Base-by-base conservation (phyloP, 1,140 invertebrate species). In the Ladona fulva region DNA sequence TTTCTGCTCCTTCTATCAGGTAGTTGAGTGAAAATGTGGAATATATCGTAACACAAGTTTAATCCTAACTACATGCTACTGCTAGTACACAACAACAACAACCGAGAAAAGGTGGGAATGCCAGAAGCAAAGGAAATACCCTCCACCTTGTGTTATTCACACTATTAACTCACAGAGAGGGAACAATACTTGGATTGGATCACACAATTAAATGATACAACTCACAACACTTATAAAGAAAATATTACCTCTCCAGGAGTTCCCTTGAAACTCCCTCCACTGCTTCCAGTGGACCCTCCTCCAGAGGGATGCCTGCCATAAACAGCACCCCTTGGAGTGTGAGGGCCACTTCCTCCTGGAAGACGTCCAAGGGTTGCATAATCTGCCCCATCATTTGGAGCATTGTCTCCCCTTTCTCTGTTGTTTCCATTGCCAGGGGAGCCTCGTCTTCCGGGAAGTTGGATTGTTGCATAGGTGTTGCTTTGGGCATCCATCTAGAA, bases 391-490 rank as follows among this genome's bases (percentile, higher is more conserved):
- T 37, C 29, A 37, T 37, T 37, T 37, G 29, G 3, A 37, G 12
- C 52, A 66, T 12, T 19, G 12, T 66, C 52, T 19, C 16, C 52
- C 14, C 16, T 66, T 1, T 66, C 52, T 66, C 16, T 66, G 5
- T 19, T 22, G 52, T 66, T 66, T 22, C 52, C 52, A 66, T 66
- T 22, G 14, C 52, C 52, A 11, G 85, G 81, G 74, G 85, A 85
- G 75, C 85, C 83, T 78, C 87, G 83, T 66, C 86, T 80, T 80
- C 87, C 86, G 76, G 91, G 89, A 83, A 92, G 92, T 81, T 94
- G 92, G 81, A 95, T 95, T 25, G 94, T 95, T 14, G 94, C 94
- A 84, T 95, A 95, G 37, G 93, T 94, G 83, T 95, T 95, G 84
- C 82, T 83, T 75, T 83, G 82, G 11, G 80, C 78, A 44, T 83